A percentile compares a stretch with the other conserved stretches of the same genome.
phyloP scores from a whole-genome alignment of 2,797 vertebrate species.

The Cheirogaleus major region DNA sequence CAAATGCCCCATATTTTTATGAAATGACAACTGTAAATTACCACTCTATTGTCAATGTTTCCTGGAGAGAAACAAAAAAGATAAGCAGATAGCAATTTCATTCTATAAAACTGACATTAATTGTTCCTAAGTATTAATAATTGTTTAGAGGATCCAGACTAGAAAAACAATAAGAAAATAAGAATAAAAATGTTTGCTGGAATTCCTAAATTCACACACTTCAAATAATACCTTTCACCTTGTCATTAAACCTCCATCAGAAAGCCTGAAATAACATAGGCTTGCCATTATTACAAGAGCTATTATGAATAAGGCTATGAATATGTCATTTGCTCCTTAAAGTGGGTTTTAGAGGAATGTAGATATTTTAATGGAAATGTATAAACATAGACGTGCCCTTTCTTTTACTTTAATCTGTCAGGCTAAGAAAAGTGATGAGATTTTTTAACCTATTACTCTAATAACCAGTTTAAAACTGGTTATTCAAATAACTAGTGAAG shows the following conservation, averaged over 20 bases:
- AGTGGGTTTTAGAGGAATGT: conserved; percentile 20
- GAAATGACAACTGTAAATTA: conserved; percentile 68
- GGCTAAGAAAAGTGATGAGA: conserved; percentile 29
- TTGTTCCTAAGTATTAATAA: conserved; percentile 46
- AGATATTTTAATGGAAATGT: conserved; percentile 18
- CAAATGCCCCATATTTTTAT: conserved; percentile 14
- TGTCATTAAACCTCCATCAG: conserved; percentile 43
- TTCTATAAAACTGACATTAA: conserved; percentile 66
- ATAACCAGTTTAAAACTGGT: conserved; percentile 34
- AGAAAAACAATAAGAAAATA: conserved; percentile 47
- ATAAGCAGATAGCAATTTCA: conserved; percentile 37
- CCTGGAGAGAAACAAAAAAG: background rate
- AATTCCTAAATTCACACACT: conserved; percentile 43
- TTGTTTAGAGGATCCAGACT: conserved; percentile 4
- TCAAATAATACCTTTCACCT: conserved; percentile 53
- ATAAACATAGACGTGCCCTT: background rate
- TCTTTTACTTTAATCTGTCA: conserved; percentile 39
- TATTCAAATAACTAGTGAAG: conserved; percentile 39
- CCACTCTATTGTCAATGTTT: conserved; percentile 30
- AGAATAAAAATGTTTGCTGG: conserved; percentile 32
- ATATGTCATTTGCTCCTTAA: conserved; percentile 6
- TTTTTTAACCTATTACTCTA: conserved; percentile 50
- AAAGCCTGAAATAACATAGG: background rate
- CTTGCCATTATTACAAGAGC: background rate
- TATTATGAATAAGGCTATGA: conserved; percentile 40